Base-by-base conservation (phyloP, 2,888 invertebrate species). In the Priocnemis perturbator region DNA sequence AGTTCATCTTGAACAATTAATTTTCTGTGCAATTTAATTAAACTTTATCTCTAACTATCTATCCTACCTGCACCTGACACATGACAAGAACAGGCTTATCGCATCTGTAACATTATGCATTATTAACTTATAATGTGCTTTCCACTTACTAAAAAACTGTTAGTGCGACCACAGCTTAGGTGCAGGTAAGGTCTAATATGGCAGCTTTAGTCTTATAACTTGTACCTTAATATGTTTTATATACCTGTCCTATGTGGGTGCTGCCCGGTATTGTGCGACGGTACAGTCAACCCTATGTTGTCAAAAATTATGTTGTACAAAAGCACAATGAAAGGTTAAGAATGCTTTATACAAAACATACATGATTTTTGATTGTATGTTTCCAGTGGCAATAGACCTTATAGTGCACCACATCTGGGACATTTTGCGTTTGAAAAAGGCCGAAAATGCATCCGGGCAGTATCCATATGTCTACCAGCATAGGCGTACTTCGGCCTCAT, bases 351-450 rank as follows among this genome's bases (percentile, higher is more conserved):
- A 74, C 37, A 81, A 83, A 85, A 82, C 85, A 82, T 85, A 86
- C 83, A 87, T 91, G 90, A 92, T 91, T 57, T 37, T 91, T 91
- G 91, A 90, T 91, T 90, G 89, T 90, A 90, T 90, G 89, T 87
- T 91, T 96, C 92, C 96, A 98, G 99, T 99, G 93, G 99, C 99
- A 91, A 98, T 99, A 92, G 97, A 98, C 92, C 93, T 99, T 90
- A 98, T 99, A 91, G 98, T 98, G 86, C 98, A 98, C 91, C 98
- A 99, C 93, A 98, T 99, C 91, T 95, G 97, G 93, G 98, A 98
- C 91, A 95, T 98, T 87, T 94, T 98, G 91, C 95, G 92, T 89
- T 90, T 90, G 84, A 90, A 88, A 89, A 89, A 88, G 83, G 90
- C 88, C 87, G 90, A 89, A 85, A 88, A 86, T 85, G 87, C 86